Base-by-base conservation (phyloP, 2,113 vertebrate species). In the Junco hyemalis region DNA sequence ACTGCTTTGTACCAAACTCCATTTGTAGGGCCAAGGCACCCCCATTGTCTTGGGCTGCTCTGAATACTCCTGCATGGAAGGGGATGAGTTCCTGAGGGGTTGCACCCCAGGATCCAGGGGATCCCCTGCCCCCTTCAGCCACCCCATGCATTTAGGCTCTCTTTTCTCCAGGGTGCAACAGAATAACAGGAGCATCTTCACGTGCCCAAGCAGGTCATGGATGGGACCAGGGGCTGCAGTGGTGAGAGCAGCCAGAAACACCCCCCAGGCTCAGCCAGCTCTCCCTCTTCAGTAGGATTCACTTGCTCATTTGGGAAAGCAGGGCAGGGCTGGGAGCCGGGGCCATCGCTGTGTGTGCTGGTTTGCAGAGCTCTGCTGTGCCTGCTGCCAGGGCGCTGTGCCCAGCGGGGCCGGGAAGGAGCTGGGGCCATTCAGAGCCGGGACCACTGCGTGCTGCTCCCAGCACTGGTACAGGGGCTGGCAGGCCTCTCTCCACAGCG, bases 141-240 rank as follows among this genome's bases (percentile, higher is more conserved):
- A 4, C 12, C 7, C 24, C 40, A 5, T 29, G 44, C 19, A 5
- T 59, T 53, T n/a, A 38, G 35, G 21, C 14, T 72, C 12, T 79
- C 63, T 65, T 35, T 33, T 53, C 40, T 48, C 42, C 3, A 5
- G 25, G 24, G 22, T 13, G 4, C 35, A 38, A 24, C 0, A 1
- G 12, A 33, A 18, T 40, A 8, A 35, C 1, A 1, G 47, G 33
- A 59, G 10, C 38, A 44, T 29, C 18, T 16, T 60, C 31, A 23
- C 1, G 0, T 54, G 35, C 11, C 13, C 1, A 8, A 6, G 51
- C 0, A 0, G 59, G 53, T 36, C 45, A 65, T 11, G 36, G 40
- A 38, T 64, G 70, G 44, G 40, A n/a, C 15, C 0, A 0, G 47
- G 23, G 12, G 11, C 79, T 86, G 24, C 1, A 0, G 36, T 28